Evolutionary conservation across 2,888 invertebrate species (phyloP), one percentile per base, ranked within the genome.

Genomic region (Drosophila neonasuta): DNA sequence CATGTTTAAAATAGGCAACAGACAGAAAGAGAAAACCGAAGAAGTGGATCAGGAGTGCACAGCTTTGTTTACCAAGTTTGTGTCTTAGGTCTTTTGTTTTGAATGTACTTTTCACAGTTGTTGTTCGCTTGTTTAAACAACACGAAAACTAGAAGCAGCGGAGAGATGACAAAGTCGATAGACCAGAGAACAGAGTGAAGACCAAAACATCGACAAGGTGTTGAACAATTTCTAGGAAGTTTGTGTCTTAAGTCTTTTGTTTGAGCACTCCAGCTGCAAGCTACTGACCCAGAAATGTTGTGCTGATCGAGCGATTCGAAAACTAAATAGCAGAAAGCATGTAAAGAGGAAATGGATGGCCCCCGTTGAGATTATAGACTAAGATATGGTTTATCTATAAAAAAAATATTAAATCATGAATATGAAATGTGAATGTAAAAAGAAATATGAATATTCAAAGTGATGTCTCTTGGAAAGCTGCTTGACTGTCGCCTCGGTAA

Each of bases 41-140:
- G 39, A 41, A 41, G 39, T 15, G 13, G 13, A 41, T 10, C 39
- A 41, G 8, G 3, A 34, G 36, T 15, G 36, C 4, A 11, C 24
- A 6, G 24, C 5, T 5, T 7, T 9, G 30, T 4, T 17, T 7
- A 36, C 32, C 61, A 55, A 69, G 81, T 83, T 79, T 46, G 68
- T 49, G 68, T 55, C 72, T 49, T 68, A 63, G 70, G 81, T 83
- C 81, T 70, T 82, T 82, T 71, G 74, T 69, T 63, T 42, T 42
- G 15, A 42, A 42, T 15, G 9, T 30, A 15, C 36, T 0, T 41
- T 20, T 55, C 15, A 10, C 0, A 20, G 44, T 44, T 44, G 10
- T 20, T 13, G 7, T 15, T 13, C 7, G 13, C 2, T 41, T 41
- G 13, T 15, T 7, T 15, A 41, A 41, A 10, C 39, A 41, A 15